Evolutionary conservation across 2,113 vertebrate species (phyloP).

Genomic region (Takifugu flavidus): DNA sequence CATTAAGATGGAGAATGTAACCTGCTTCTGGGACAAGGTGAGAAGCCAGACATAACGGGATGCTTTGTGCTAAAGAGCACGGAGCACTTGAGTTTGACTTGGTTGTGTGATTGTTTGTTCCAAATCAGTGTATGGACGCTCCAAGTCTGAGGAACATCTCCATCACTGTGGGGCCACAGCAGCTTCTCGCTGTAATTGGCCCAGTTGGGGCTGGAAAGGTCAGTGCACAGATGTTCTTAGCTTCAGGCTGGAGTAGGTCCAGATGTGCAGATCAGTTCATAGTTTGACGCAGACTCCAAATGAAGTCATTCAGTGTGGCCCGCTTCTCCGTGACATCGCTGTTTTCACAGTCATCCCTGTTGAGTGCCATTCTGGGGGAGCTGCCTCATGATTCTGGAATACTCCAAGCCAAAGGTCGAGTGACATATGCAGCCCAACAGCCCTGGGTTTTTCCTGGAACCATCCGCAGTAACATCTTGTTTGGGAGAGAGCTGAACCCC

Average conservation of each 20-base stretch:
- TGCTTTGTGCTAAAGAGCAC: background rate
- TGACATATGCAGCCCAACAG: conserved; percentile 93
- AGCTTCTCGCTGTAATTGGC: conserved; percentile 88
- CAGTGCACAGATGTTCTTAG: background rate
- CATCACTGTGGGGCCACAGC: conserved; percentile 75
- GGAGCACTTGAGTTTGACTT: background rate
- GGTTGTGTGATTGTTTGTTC: background rate
- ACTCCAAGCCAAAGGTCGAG: conserved; percentile 79
- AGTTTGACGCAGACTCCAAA: too few relatives aligned
- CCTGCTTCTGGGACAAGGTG: conserved; percentile 4
- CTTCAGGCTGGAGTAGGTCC: too few relatives aligned
- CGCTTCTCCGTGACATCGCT: background rate
- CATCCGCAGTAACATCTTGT: conserved; percentile 94
- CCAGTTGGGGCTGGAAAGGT: conserved; percentile 97
- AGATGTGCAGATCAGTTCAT: too few relatives aligned
- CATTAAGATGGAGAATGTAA: background rate
- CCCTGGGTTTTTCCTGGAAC: conserved; percentile 97
- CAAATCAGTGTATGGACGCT: conserved; percentile 74
- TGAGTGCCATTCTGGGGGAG: conserved; percentile 89
- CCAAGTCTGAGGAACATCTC: conserved; percentile 84
- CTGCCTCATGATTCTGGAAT: conserved; percentile 79
- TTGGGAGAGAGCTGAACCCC: conserved; percentile 85
- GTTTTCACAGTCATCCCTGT: conserved; percentile 82
- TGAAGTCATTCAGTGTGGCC: background rate
- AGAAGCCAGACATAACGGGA: background rate